A percentile compares a stretch with the other conserved stretches of the same genome.
These are phyloP conservation scores for Arothron firmamentum DNA, from an alignment of 2,113 vertebrate genomes.

Conservation along the genomic window DNA sequence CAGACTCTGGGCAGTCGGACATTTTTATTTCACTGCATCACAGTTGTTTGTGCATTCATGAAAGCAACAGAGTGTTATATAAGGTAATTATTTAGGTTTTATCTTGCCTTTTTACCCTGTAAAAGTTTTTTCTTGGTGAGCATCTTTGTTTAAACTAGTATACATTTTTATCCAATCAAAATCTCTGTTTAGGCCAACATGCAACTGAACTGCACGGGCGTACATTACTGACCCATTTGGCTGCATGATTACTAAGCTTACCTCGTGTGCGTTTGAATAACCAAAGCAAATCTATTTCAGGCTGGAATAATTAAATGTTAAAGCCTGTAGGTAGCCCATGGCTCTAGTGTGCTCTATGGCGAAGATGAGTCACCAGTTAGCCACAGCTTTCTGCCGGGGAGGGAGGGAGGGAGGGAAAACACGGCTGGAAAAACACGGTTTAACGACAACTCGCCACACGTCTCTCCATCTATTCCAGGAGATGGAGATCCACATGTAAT, in stretches of 20 bases:
- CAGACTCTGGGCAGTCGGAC: no score
- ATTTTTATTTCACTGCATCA: no score
- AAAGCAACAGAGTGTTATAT: no score
- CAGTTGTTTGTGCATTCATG: no score
- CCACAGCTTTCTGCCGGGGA: slow-evolving; percentile 11
- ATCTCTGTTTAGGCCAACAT: no score
- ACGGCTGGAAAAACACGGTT: slow-evolving; percentile 38
- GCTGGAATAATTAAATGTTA: slow-evolving; percentile 40
- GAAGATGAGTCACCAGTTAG: slow-evolving; percentile 55
- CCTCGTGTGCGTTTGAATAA: not conserved
- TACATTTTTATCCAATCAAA: no score
- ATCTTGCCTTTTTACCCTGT: no score
- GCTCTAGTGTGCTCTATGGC: slow-evolving; percentile 27
- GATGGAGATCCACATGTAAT: slow-evolving; percentile 57
- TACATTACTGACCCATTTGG: slow-evolving; percentile 5
- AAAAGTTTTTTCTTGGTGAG: no score
- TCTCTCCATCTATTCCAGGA: not conserved
- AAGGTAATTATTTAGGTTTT: no score
- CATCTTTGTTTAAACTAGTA: no score
- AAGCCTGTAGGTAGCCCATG: slow-evolving; percentile 25
- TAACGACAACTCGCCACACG: slow-evolving; percentile 35
- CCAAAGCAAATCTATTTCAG: slow-evolving; percentile 30
- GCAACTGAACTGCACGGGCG: not conserved
- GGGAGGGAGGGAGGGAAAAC: slow-evolving; percentile 6
- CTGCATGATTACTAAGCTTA: slow-evolving; percentile 7